Conservation (phyloP, 53 echinoderm and acorn worm species). For the Arbacia lixula region DNA sequence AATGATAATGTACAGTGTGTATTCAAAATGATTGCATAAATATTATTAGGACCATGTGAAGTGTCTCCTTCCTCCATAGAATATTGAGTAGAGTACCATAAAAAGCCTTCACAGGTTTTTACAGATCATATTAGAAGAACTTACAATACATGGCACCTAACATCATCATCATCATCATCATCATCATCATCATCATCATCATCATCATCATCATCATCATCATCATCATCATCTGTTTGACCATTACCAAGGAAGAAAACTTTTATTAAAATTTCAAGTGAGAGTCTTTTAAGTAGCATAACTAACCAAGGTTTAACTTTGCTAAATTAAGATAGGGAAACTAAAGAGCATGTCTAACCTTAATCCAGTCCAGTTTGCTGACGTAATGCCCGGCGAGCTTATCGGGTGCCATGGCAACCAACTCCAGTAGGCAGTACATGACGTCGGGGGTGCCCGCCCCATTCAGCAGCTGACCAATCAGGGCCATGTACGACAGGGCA, state of each 20-base stretch:
- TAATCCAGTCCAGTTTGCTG: conserved; percentile 84
- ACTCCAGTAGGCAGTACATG: conserved; percentile 90
- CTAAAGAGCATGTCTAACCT: conserved; percentile 39
- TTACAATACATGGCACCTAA: no score
- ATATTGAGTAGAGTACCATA: no score
- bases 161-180: conserved; percentile 20
- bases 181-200: conserved; percentile 18
- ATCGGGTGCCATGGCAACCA: conserved; percentile 81
- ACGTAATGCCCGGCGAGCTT: conserved; percentile 64
- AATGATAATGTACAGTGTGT: no score
- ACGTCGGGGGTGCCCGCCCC: conserved; percentile 65
- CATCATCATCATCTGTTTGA: conserved; percentile 18
- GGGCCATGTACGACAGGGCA: conserved; percentile 73
- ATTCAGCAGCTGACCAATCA: conserved; percentile 79
- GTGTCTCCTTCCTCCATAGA: no score
- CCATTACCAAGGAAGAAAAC: no score
- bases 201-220: conserved; percentile 13
- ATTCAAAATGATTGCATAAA: no score
- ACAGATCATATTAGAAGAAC: no score
- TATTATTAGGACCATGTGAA: no score
- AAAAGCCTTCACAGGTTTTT: no score
- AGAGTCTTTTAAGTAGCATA: no score
- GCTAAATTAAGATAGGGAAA: background rate
- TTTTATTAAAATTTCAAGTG: no score
- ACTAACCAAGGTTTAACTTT: no score